These are phyloP conservation scores for Drosophila punjabiensis DNA, from an alignment of 1,140 invertebrate species.

Conservation along the genomic window DNA sequence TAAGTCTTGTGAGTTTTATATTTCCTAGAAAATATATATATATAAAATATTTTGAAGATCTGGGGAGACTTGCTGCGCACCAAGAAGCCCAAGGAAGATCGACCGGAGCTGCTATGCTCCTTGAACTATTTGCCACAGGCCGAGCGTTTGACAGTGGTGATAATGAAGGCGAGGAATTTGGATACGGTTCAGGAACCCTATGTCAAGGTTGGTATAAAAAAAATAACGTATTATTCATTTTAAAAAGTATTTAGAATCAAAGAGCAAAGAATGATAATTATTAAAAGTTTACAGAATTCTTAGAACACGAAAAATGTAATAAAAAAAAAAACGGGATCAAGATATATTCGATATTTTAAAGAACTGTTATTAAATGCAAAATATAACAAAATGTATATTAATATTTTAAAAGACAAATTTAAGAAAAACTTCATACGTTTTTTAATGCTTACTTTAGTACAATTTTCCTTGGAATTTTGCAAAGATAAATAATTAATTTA, in stretches of 20 bases:
- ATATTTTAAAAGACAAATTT: not conserved
- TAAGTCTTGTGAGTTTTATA: slow-evolving; percentile 60
- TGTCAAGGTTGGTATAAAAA: slow-evolving; percentile 91
- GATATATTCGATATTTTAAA: too few relatives aligned
- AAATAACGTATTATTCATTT: not conserved
- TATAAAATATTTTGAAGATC: slow-evolving; percentile 48
- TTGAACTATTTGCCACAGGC: slow-evolving; percentile 95
- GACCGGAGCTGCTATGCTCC: slow-evolving; percentile 93
- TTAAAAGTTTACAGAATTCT: not conserved
- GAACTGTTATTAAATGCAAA: not conserved
- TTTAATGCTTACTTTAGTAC: too few relatives aligned
- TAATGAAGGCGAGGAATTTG: slow-evolving; percentile 94
- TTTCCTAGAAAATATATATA: not conserved
- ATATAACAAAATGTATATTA: not conserved
- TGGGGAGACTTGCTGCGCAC: slow-evolving; percentile 92
- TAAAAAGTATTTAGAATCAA: too few relatives aligned
- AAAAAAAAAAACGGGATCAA: too few relatives aligned
- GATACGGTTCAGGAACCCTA: slow-evolving; percentile 90
- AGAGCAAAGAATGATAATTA: not conserved
- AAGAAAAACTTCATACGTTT: not conserved
- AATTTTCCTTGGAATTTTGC: not conserved
- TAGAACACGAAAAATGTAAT: too few relatives aligned
- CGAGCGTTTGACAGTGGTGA: slow-evolving; percentile 92
- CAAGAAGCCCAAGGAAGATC: slow-evolving; percentile 91
- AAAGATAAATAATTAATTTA: not conserved